These are phyloP conservation scores for Drosophila macrospina DNA, from an alignment of 2,888 invertebrate genomes.

Conservation along the genomic window DNA sequence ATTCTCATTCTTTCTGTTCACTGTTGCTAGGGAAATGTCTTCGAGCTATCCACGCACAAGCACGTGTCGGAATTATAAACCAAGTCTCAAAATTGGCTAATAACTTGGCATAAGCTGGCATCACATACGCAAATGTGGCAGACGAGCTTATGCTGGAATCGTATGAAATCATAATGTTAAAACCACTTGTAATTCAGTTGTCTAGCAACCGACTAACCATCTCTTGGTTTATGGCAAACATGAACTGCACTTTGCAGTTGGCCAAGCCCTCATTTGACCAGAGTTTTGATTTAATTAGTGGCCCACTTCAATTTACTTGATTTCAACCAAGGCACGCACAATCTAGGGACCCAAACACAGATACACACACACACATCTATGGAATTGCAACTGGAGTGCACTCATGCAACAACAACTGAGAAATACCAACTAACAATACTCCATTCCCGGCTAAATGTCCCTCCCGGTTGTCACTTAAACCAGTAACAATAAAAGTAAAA, in stretches of 20 bases:
- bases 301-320: slow-evolving; percentile 13
- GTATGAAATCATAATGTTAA: slow-evolving; percentile 19
- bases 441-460: slow-evolving; percentile 35
- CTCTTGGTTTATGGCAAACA: slow-evolving; percentile 2
- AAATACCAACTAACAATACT: slow-evolving; percentile 17
- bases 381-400: slow-evolving; percentile 18
- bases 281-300: slow-evolving; percentile 61
- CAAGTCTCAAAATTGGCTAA: slow-evolving; percentile 11
- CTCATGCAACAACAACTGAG: slow-evolving; percentile 5
- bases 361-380: neutral
- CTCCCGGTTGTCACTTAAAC: slow-evolving; percentile 27
- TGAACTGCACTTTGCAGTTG: slow-evolving; percentile 21
- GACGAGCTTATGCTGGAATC: slow-evolving; percentile 17
- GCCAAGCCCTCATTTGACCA: slow-evolving; percentile 26
- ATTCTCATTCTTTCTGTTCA: neutral
- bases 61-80: slow-evolving; percentile 28
- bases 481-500: slow-evolving; percentile 19
- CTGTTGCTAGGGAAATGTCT: slow-evolving; percentile 32
- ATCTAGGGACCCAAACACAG: neutral
- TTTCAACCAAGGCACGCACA: neutral
- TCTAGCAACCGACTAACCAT: neutral
- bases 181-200: slow-evolving; percentile 16
- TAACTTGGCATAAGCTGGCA: slow-evolving; percentile 15
- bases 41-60: slow-evolving; percentile 1
- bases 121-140: slow-evolving; percentile 10